Conservation (phyloP, 2,888 invertebrate genomes). For the Nebria salina region DNA sequence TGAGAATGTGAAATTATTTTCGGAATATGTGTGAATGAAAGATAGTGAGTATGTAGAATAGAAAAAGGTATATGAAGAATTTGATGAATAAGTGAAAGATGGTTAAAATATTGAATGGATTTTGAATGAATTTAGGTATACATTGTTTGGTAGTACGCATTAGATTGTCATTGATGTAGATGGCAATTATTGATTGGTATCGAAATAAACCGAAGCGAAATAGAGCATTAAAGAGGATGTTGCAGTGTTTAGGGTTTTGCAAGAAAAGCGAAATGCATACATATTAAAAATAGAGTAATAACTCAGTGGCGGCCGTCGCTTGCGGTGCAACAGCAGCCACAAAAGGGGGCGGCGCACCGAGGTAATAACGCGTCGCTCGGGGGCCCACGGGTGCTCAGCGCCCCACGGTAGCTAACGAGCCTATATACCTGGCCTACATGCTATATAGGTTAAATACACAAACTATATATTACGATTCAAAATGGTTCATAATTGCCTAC, state of each 20-base stretch:
- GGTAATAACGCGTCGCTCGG: constrained; percentile 35
- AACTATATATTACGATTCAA: constrained; percentile 13
- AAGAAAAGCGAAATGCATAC: not conserved
- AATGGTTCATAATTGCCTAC: constrained; percentile 12
- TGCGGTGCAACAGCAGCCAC: constrained; percentile 26
- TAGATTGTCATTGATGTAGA: not conserved
- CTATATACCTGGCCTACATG: constrained; percentile 11
- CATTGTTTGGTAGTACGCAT: not conserved
- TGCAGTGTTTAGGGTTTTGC: too few relatives aligned
- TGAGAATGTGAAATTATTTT: too few relatives aligned
- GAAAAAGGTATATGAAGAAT: too few relatives aligned
- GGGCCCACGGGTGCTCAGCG: constrained; percentile 20
- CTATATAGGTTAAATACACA: constrained; percentile 20
- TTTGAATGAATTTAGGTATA: not conserved
- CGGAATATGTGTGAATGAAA: too few relatives aligned
- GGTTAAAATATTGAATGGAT: too few relatives aligned
- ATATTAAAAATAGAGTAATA: constrained; percentile 10
- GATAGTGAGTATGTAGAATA: too few relatives aligned
- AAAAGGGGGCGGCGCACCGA: constrained; percentile 32
- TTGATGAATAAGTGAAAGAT: too few relatives aligned
- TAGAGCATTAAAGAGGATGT: not conserved
- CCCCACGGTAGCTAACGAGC: constrained; percentile 37
- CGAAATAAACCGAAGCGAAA: not conserved
- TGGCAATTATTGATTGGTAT: not conserved
- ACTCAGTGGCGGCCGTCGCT: constrained; percentile 33